Evolutionary conservation across 2,113 vertebrate species (phyloP).

Genomic region (Limnothrissa miodon): DNA sequence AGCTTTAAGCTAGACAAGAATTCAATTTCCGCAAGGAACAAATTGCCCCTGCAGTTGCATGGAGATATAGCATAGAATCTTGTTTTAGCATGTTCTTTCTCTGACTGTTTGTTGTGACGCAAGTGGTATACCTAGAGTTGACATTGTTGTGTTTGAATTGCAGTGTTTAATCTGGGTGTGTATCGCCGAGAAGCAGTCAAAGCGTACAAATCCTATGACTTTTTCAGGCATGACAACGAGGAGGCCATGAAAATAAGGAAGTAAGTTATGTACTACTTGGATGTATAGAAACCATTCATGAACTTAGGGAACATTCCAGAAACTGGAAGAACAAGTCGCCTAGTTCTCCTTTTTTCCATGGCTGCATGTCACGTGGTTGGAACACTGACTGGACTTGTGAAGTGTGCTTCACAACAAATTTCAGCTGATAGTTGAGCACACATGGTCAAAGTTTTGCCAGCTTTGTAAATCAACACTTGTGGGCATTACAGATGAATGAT

Average conservation of each 20-base stretch:
- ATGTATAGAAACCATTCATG: background rate
- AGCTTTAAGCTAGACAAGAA: background rate
- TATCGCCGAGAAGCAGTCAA: slow-evolving; percentile 91
- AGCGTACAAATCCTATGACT: slow-evolving; percentile 94
- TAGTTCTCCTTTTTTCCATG: background rate
- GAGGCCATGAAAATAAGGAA: slow-evolving; percentile 97
- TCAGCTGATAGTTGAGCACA: background rate
- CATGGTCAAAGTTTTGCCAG: background rate
- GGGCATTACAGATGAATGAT: background rate
- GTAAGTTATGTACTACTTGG: slow-evolving; percentile 67
- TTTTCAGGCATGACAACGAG: slow-evolving; percentile 95
- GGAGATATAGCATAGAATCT: background rate
- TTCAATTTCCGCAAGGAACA: background rate
- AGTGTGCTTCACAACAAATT: background rate
- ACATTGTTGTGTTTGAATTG: slow-evolving; percentile 26
- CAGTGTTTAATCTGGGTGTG: slow-evolving; percentile 96
- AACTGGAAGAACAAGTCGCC: background rate
- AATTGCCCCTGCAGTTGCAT: background rate
- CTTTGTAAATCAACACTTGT: background rate
- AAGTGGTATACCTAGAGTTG: background rate
- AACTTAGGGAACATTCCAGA: background rate
- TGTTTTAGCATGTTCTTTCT: background rate
- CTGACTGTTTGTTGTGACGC: background rate
- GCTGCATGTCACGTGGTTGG: background rate
- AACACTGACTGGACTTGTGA: background rate